Conservation (phyloP, 2,113 vertebrate genomes). For the Prionailurus bengalensis region DNA sequence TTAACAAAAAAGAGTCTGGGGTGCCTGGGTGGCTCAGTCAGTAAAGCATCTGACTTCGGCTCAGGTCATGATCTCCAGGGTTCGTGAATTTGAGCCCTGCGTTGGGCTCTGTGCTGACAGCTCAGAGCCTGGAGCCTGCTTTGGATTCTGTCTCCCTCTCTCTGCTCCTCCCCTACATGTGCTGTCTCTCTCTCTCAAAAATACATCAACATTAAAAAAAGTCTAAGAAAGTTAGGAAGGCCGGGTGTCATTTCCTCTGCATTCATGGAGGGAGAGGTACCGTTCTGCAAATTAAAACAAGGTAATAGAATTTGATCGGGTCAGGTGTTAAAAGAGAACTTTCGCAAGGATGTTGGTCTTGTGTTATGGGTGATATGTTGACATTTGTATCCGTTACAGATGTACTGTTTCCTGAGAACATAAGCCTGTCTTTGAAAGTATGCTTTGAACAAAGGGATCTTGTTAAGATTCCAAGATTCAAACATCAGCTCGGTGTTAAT, state of each 20-base stretch:
- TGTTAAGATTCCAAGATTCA: constrained; percentile 62
- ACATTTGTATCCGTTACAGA: constrained; percentile 55
- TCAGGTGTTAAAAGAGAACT: constrained; percentile 42
- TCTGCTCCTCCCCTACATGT: too few relatives aligned
- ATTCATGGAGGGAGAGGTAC: background rate
- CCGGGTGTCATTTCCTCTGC: background rate
- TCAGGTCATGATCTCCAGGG: too few relatives aligned
- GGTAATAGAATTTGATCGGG: constrained; percentile 26
- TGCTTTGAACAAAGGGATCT: constrained; percentile 67
- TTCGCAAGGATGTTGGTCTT: constrained; percentile 48
- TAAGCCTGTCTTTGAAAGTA: constrained; percentile 34
- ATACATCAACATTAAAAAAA: background rate
- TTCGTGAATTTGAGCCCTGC: too few relatives aligned
- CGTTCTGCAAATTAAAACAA: constrained; percentile 24
- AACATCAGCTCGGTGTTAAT: constrained; percentile 25
- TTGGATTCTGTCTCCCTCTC: too few relatives aligned
- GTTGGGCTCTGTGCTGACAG: too few relatives aligned
- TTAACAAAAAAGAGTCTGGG: constrained; percentile 17
- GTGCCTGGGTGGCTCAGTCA: too few relatives aligned
- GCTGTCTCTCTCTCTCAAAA: too few relatives aligned
- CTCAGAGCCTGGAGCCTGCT: too few relatives aligned
- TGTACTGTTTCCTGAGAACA: constrained; percentile 53
- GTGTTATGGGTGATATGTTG: constrained; percentile 44
- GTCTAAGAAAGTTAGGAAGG: constrained; percentile 33
- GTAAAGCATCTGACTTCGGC: too few relatives aligned